Evolutionary conservation across 2,888 invertebrate species (phyloP), one percentile per base, ranked within the genome.

Genomic region (Alitta virens): DNA sequence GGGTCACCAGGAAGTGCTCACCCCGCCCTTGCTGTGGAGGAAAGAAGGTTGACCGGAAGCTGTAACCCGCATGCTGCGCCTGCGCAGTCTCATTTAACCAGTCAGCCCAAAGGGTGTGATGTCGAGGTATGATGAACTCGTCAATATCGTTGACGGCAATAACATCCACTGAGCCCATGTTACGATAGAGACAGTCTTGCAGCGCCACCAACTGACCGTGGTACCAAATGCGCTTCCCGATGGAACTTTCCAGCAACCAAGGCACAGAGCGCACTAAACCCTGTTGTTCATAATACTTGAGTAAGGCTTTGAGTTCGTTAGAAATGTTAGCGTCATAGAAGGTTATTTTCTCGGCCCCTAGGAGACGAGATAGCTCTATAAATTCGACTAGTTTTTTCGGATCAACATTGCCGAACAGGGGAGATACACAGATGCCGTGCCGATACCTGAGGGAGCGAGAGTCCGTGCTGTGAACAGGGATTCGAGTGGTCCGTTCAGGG

Each of bases 101-200:
- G 33, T 60, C 33, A 14, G 74, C 21, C 67, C 62, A 62, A 5
- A 21, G n/a, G 14, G 26, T 25, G n/a, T 53, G 43, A 12, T 25
- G 16, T 7, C 56, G 53, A 23, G 81, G 81, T 26, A 80, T 67
- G 23, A 81, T 72, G 54, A 77, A 70, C 70, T 81, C 81, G 66
- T 81, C 81, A 18, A 79, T 66, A 62, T 81, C 81, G 43, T 77
- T 65, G 60, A 80, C 78, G 14, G 75, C 68, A 14, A 78, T 63
- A 66, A 60, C 65, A 1, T 60, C 43, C 2, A 70, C 72, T 1
- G 60, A 59, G 1, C 71, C 72, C 76, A 80, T 80, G 56, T 74
- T 73, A 33, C 74, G 68, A 67, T 79, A 79, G 3, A 80, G 68
- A 62, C 81, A 81, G 68, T 81, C 78, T 54, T 79, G 76, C 40